These are phyloP conservation scores for Oligia strigilis DNA, from an alignment of 2,888 invertebrate species.

Conservation along the genomic window DNA sequence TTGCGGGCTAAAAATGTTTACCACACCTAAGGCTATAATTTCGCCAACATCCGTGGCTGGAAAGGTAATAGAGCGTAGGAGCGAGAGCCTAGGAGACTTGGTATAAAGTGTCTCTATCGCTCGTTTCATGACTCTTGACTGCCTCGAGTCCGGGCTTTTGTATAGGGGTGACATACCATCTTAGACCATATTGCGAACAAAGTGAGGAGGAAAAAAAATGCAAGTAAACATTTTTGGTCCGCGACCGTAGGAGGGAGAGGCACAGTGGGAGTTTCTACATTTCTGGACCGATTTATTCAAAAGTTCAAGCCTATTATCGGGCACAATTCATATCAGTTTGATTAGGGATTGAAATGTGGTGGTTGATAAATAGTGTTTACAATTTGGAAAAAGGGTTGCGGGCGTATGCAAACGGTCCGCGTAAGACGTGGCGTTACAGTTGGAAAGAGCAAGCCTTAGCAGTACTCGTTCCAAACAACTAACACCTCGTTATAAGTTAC, in stretches of 20 bases:
- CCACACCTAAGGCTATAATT: not conserved
- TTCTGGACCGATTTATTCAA: not conserved
- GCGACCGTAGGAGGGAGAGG: not conserved
- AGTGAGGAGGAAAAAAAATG: not conserved
- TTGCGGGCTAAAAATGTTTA: slow-evolving; percentile 15
- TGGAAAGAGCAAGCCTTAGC: not conserved
- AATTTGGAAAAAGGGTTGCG: not conserved
- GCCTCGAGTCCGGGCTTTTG: not conserved
- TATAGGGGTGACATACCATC: not conserved
- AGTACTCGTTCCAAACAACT: slow-evolving; percentile 4
- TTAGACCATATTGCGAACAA: not conserved
- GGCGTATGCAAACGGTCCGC: not conserved
- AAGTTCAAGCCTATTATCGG: not conserved
- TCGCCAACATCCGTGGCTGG: not conserved
- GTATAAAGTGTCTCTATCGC: not conserved
- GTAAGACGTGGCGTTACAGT: not conserved
- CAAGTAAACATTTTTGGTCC: slow-evolving; percentile 13
- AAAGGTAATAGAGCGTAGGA: not conserved
- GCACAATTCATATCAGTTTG: not conserved
- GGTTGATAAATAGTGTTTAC: not conserved
- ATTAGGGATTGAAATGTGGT: not conserved
- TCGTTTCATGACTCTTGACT: not conserved
- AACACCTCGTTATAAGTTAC: slow-evolving; percentile 18
- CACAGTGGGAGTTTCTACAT: not conserved
- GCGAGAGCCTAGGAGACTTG: not conserved